Conservation (phyloP, 2,888 invertebrate genomes). For the Drosophila cognata region DNA sequence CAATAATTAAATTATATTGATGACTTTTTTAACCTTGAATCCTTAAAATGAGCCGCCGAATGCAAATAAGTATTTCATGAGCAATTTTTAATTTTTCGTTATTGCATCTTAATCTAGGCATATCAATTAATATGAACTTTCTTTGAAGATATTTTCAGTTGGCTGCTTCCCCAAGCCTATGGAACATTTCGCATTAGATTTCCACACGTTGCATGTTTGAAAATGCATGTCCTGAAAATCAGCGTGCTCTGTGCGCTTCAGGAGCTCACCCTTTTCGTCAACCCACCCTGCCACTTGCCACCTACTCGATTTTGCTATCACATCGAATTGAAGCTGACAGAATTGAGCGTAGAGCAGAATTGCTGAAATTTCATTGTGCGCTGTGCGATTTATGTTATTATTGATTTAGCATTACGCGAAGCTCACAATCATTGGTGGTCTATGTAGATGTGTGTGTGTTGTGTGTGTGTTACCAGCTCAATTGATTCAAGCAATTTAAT, state of each 20-base stretch:
- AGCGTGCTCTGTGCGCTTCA: conserved; percentile 13
- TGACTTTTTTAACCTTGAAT: not conserved
- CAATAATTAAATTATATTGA: not conserved
- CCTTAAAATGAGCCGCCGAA: no score
- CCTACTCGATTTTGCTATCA: conserved; percentile 35
- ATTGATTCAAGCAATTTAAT: conserved; percentile 81
- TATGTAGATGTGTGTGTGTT: conserved; percentile 11
- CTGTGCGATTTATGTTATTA: conserved; percentile 76
- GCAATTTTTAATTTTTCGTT: not conserved
- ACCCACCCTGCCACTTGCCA: not conserved
- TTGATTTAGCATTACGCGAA: conserved; percentile 72
- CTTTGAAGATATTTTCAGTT: not conserved
- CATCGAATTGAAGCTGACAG: conserved; percentile 25
- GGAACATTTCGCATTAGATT: not conserved
- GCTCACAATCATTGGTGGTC: conserved; percentile 61
- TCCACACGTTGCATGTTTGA: not conserved
- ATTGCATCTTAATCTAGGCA: not conserved
- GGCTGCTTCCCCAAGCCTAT: not conserved
- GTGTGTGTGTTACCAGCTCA: conserved; percentile 41
- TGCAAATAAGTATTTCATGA: not conserved
- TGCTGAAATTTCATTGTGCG: conserved; percentile 68
- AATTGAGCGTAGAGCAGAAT: conserved; percentile 46
- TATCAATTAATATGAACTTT: not conserved
- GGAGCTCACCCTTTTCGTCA: not conserved
- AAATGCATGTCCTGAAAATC: conserved; percentile 39